These are phyloP conservation scores for Megaustenia siamemsis DNA, from an alignment of 2,888 invertebrate genomes.

Conservation along the genomic window DNA sequence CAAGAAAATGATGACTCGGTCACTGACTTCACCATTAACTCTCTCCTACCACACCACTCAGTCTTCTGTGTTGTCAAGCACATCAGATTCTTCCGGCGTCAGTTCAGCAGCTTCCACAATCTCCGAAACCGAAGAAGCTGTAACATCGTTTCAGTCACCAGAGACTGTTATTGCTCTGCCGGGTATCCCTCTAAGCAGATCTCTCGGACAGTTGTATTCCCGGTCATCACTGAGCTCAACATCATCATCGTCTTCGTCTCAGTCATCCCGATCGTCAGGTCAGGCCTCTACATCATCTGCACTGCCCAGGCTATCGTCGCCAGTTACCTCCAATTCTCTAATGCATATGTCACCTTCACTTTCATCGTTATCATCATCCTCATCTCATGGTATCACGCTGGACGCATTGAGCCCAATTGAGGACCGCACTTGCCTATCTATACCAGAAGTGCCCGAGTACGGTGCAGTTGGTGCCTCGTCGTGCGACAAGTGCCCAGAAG, in stretches of 20 bases:
- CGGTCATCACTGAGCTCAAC: conserved; percentile 37
- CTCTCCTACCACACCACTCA: not conserved
- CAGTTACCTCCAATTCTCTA: not conserved
- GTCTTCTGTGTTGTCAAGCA: conserved; percentile 15
- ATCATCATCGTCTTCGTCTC: conserved; percentile 31
- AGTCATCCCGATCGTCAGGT: conserved; percentile 41
- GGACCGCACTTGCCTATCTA: conserved; percentile 9
- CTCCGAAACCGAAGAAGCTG: conserved; percentile 12
- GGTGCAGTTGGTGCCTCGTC: conserved; percentile 57
- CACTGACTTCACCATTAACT: conserved; percentile 6
- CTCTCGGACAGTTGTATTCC: not conserved
- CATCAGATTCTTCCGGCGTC: not conserved
- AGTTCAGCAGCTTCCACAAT: not conserved
- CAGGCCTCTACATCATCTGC: not conserved
- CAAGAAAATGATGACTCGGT: conserved; percentile 24
- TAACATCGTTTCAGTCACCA: conserved; percentile 36
- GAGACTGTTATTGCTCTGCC: not conserved
- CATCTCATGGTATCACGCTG: conserved; percentile 13
- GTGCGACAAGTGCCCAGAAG: conserved; percentile 59
- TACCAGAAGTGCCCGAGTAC: conserved; percentile 57
- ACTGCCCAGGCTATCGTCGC: not conserved
- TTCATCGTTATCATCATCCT: conserved; percentile 36
- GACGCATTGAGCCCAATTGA: not conserved
- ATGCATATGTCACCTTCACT: conserved; percentile 24
- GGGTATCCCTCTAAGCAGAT: not conserved